phyloP scores from a whole-genome alignment of 2,113 vertebrate species.

The Prunella fulvescens region DNA sequence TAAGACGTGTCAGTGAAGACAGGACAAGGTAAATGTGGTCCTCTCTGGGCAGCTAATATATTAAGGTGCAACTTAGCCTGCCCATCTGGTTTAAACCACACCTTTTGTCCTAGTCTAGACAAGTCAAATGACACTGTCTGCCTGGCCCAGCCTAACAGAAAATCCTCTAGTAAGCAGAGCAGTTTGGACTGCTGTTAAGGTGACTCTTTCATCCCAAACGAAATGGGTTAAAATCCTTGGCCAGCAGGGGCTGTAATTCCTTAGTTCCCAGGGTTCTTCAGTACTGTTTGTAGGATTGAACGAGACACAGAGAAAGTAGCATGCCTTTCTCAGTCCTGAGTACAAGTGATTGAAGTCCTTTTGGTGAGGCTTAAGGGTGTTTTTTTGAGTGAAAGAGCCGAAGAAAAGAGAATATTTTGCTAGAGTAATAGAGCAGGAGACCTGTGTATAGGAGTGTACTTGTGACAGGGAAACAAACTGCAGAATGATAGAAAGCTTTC shows the following conservation, averaged over 20 bases:
- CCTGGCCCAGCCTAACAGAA: neutral
- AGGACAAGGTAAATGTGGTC: neutral
- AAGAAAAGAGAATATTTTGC: neutral
- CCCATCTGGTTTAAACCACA: neutral
- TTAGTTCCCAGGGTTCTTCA: neutral
- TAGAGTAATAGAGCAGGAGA: neutral
- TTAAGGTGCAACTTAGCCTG: neutral
- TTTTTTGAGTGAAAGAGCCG: neutral
- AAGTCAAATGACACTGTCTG: neutral
- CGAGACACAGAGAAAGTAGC: neutral
- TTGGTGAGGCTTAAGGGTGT: neutral
- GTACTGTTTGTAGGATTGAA: neutral
- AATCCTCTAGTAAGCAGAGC: neutral
- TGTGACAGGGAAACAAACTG: neutral
- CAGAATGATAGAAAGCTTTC: neutral
- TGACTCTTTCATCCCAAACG: neutral
- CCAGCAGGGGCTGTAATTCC: neutral
- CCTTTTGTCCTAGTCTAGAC: slow-evolving; percentile 11
- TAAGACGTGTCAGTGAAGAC: neutral
- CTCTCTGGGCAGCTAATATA: neutral
- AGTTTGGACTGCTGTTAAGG: neutral
- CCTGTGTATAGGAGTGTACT: neutral
- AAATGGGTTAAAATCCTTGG: neutral
- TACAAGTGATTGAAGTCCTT: neutral
- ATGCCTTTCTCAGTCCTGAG: neutral